phyloP scores from a whole-genome alignment of 2,113 vertebrate species.

The Spea multiplicata region DNA sequence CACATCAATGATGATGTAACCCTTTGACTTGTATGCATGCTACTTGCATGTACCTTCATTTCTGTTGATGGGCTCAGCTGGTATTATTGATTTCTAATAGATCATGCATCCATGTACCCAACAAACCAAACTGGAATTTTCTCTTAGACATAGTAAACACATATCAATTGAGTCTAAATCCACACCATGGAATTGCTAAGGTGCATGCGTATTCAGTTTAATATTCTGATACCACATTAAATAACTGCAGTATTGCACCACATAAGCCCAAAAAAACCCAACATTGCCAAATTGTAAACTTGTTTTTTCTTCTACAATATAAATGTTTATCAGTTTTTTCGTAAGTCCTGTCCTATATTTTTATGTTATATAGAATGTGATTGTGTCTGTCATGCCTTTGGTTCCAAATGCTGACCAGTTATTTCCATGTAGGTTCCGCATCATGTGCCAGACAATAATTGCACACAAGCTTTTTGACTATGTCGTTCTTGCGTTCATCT shows the following conservation, averaged over 20 bases:
- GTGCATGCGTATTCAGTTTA: slow-evolving; percentile 3
- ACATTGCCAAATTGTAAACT: slow-evolving; percentile 4
- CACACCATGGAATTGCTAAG: too few relatives aligned
- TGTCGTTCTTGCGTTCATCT: slow-evolving; percentile 93
- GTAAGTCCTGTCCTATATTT: too few relatives aligned
- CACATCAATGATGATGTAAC: too few relatives aligned
- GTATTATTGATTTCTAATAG: too few relatives aligned
- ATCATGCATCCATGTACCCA: too few relatives aligned
- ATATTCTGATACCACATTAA: slow-evolving; percentile 14
- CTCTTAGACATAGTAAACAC: too few relatives aligned
- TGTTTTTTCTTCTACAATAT: background rate
- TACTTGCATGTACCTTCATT: too few relatives aligned
- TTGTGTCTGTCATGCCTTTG: background rate
- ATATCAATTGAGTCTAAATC: too few relatives aligned
- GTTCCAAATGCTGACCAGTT: background rate
- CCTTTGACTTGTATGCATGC: too few relatives aligned
- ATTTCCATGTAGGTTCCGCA: slow-evolving; percentile 77
- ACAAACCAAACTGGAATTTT: too few relatives aligned
- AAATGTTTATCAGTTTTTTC: slow-evolving; percentile 10
- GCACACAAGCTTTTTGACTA: slow-evolving; percentile 97
- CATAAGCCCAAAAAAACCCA: slow-evolving; percentile 14
- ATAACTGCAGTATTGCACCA: slow-evolving; percentile 26
- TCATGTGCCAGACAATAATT: slow-evolving; percentile 91
- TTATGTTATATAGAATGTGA: background rate
- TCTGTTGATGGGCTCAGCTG: too few relatives aligned